phyloP scores from a whole-genome alignment of 2,888 invertebrate species.

The Bellardia pandia region DNA sequence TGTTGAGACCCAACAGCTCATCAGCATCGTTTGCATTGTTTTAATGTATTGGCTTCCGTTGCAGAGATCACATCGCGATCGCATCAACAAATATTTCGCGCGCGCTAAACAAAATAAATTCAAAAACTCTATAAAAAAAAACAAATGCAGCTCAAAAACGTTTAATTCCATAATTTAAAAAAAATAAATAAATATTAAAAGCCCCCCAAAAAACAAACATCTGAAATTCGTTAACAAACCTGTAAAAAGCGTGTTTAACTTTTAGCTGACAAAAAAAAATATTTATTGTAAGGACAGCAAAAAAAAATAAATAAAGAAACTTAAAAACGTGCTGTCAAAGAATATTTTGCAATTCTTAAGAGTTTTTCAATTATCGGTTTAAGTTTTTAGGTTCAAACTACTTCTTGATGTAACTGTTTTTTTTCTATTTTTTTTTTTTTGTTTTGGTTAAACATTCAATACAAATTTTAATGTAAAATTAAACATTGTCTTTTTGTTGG shows the following conservation, averaged over 20 bases:
- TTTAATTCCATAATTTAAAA: slow-evolving; percentile 30
- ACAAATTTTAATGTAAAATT: slow-evolving; percentile 28
- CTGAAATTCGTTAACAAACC: slow-evolving; percentile 17
- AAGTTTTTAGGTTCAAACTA: slow-evolving; percentile 43
- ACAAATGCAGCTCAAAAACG: slow-evolving; percentile 17
- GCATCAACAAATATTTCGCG: slow-evolving; percentile 33
- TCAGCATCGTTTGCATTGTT: slow-evolving; percentile 68
- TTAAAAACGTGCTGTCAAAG: slow-evolving; percentile 65
- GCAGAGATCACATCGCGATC: slow-evolving; percentile 73
- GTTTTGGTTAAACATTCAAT: slow-evolving; percentile 14
- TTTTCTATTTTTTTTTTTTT: not conserved
- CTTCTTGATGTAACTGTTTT: not conserved
- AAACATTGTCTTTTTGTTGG: slow-evolving; percentile 9
- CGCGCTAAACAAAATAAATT: slow-evolving; percentile 33
- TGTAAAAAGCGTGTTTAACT: slow-evolving; percentile 31
- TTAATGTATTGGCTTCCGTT: slow-evolving; percentile 74
- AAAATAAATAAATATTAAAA: slow-evolving; percentile 7
- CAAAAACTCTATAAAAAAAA: slow-evolving; percentile 7
- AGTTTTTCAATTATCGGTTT: slow-evolving; percentile 7
- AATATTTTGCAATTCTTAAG: slow-evolving; percentile 65
- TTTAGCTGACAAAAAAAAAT: slow-evolving; percentile 6
- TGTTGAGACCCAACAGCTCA: slow-evolving; percentile 64
- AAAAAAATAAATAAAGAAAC: slow-evolving; percentile 21
- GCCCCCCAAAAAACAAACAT: not conserved
- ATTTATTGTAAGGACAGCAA: slow-evolving; percentile 34